Percentiles rank a stretch among this genome's conserved stretches.
Conservation (phyloP, 2,888 invertebrate genomes). For the Villa cingulata region DNA sequence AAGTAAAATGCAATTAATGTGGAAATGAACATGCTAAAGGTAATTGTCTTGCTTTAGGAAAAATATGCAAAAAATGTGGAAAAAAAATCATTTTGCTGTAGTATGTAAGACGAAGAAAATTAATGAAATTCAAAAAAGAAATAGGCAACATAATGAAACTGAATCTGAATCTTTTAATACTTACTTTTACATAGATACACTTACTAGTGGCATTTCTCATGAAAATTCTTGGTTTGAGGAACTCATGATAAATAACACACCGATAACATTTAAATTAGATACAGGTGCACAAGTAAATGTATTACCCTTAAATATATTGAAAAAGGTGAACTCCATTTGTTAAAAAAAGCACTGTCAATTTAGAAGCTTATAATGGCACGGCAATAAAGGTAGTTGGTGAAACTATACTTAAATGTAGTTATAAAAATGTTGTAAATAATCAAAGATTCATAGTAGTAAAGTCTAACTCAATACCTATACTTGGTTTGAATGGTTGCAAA, state of each 20-base stretch:
- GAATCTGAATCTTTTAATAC: no score
- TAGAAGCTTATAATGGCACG: constrained; percentile 5
- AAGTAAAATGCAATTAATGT: not conserved
- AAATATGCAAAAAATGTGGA: no score
- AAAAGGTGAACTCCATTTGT: not conserved
- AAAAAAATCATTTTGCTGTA: constrained; percentile 1
- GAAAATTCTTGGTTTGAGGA: not conserved
- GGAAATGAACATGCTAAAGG: not conserved
- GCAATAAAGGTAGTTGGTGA: constrained; percentile 1
- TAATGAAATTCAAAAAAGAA: no score
- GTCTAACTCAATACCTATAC: not conserved
- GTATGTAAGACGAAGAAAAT: not conserved
- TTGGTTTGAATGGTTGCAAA: constrained; percentile 6
- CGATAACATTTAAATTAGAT: not conserved
- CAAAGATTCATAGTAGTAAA: not conserved
- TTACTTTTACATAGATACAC: no score
- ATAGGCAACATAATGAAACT: no score
- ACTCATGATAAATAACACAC: not conserved
- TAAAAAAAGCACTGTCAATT: not conserved
- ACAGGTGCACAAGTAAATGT: not conserved
- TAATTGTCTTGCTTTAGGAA: constrained; percentile 2
- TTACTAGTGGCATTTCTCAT: no score
- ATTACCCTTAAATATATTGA: not conserved
- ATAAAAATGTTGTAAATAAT: not conserved
- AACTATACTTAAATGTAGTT: not conserved